Base-by-base conservation (phyloP, 2,113 vertebrate species). In the Nerophis ophidion region DNA sequence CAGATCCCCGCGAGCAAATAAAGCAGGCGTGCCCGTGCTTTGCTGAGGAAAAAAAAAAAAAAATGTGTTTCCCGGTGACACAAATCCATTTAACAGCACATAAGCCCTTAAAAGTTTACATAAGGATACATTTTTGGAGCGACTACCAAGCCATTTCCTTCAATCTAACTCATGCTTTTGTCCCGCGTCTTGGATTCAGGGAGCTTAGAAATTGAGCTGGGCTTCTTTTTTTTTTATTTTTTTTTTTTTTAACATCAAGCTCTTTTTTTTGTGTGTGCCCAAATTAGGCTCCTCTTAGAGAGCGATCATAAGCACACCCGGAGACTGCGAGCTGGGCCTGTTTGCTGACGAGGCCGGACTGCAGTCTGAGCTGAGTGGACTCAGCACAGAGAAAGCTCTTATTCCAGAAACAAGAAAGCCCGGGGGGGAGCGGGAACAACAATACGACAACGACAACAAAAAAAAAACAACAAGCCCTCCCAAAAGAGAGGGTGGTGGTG, bases 381-480 rank as follows among this genome's bases (percentile, higher is more conserved):
- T 89, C 89, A 91, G 88, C 90, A 89, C 74, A 70, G 76, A 81
- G 82, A 89, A 86, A 77, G 82, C 88, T 87, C 86, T 89, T 89
- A 89, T 91, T 56, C 88, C 80, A 87, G 84, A 89, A 90, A 89
- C 75, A 85, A 83, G 71, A 76, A 56, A 85, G 81, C 88, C 86
- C 83, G 36, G 26, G 26, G 26, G 26, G 26, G 26, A 90, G 86
- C 83, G 84, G 81, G 84, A 84, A 86, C 77, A 84, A 84, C 77
- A 81, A 81, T 81, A 84, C 76, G 78, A 81, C 81, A 46, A 59
- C 71, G 80, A 71, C 54, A 45, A 56, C 64, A 79, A 88, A 89
- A 90, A 71, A 88, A 89, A 87, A 87, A 88, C 77, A 88, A 81
- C 67, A 70, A 61, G 63, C 42, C 65, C 38, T 76, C 66, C 64